Evolutionary conservation across 2,113 vertebrate species (phyloP).

Genomic region (Prunella himalayana): DNA sequence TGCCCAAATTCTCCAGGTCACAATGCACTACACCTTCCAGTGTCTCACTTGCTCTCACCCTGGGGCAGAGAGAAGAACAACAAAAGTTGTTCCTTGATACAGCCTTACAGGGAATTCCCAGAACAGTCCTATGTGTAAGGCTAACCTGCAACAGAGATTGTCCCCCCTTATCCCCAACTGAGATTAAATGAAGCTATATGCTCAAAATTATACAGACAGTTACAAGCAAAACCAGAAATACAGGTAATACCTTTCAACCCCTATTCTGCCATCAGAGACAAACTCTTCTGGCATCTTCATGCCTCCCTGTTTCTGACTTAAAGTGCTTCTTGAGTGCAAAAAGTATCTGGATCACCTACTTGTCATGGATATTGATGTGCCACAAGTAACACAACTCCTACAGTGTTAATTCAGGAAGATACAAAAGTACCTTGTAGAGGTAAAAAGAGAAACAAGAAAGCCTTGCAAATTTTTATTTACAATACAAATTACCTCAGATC

Average conservation of each 20-base stretch:
- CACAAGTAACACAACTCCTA: background rate
- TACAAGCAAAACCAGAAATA: background rate
- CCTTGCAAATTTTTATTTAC: background rate
- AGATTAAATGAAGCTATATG: background rate
- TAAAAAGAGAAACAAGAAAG: background rate
- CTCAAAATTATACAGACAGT: background rate
- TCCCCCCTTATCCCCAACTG: background rate
- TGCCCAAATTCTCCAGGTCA: background rate
- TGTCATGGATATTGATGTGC: background rate
- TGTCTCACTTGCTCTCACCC: background rate
- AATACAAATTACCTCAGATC: background rate
- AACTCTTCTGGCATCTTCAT: background rate
- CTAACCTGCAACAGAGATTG: background rate
- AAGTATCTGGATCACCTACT: background rate
- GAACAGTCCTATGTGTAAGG: background rate
- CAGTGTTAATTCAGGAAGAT: background rate
- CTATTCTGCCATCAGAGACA: background rate
- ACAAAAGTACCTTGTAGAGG: background rate
- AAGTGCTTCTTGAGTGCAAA: background rate
- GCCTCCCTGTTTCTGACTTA: background rate
- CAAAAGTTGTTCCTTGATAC: background rate
- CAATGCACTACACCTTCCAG: background rate
- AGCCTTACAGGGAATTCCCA: background rate
- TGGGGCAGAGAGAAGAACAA: background rate
- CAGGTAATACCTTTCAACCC: background rate